These are phyloP conservation scores for Eidolon dupreanum DNA, from an alignment of 2,797 vertebrate genomes.

Conservation along the genomic window DNA sequence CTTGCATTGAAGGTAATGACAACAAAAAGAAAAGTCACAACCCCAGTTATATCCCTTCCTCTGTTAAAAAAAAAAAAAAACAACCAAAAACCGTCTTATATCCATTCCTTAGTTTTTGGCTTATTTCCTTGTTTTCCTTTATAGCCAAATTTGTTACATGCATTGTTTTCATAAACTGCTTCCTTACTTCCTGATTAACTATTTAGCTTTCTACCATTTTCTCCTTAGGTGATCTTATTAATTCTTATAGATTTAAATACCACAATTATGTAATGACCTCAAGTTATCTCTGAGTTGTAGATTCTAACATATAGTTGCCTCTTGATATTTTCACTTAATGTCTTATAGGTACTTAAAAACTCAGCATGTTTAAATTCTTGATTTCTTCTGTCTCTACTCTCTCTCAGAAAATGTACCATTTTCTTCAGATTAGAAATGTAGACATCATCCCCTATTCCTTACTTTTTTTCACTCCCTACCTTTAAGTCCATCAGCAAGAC, in stretches of 20 bases:
- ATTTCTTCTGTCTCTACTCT: neutral
- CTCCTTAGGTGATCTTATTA: neutral
- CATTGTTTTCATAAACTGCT: neutral
- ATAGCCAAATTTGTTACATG: neutral
- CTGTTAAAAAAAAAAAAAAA: neutral
- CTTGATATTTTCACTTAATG: neutral
- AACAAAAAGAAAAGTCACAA: neutral
- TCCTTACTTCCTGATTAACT: neutral
- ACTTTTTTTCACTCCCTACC: neutral
- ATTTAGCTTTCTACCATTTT: neutral
- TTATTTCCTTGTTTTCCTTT: neutral
- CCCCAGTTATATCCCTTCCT: neutral
- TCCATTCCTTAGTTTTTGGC: neutral
- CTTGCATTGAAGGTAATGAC: slow-evolving; percentile 1
- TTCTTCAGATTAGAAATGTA: neutral
- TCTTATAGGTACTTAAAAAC: neutral
- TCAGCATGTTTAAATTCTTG: neutral
- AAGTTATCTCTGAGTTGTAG: neutral
- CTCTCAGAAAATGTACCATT: neutral
- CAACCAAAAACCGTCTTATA: neutral
- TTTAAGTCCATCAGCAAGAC: neutral
- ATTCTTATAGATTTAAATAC: neutral
- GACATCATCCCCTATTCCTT: neutral
- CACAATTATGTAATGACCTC: neutral
- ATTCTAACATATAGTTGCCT: neutral